These are phyloP conservation scores for Parotia lawesii DNA, from an alignment of 2,113 vertebrate genomes.

Conservation along the genomic window DNA sequence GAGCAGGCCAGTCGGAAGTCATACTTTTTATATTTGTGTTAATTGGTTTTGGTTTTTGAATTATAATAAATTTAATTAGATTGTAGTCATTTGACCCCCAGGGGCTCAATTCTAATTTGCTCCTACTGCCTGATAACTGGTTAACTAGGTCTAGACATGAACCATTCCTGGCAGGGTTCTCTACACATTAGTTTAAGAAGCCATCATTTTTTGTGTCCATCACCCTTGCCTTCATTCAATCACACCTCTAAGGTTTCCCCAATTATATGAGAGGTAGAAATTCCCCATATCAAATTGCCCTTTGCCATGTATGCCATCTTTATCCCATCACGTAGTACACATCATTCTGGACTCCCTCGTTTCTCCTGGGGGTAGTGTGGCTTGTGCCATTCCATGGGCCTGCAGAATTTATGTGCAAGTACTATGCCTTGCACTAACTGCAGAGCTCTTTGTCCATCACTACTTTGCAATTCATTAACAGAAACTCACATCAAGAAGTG, in stretches of 20 bases:
- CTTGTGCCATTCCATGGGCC: neutral
- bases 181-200: constrained; percentile 66
- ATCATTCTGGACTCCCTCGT: neutral
- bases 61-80: constrained; percentile 68
- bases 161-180: constrained; percentile 69
- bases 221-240: constrained; percentile 53
- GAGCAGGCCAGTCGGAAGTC: constrained; percentile 39
- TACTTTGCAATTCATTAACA: neutral
- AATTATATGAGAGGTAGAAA: constrained; percentile 35
- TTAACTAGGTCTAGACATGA: constrained; percentile 64
- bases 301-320: constrained; percentile 40
- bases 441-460: neutral
- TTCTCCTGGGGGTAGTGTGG: neutral
- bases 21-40: constrained; percentile 60
- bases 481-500: neutral
- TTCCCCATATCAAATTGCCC: neutral
- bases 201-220: constrained; percentile 63
- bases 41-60: constrained; percentile 63
- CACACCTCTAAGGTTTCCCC: constrained; percentile 49
- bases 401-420: neutral
- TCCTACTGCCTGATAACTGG: constrained; percentile 47
- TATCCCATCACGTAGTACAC: neutral
- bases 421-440: neutral
- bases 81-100: constrained; percentile 55
- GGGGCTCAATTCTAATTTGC: constrained; percentile 61